phyloP scores from a whole-genome alignment of 1,140 invertebrate genomes.

The Drosophila yakuba region DNA sequence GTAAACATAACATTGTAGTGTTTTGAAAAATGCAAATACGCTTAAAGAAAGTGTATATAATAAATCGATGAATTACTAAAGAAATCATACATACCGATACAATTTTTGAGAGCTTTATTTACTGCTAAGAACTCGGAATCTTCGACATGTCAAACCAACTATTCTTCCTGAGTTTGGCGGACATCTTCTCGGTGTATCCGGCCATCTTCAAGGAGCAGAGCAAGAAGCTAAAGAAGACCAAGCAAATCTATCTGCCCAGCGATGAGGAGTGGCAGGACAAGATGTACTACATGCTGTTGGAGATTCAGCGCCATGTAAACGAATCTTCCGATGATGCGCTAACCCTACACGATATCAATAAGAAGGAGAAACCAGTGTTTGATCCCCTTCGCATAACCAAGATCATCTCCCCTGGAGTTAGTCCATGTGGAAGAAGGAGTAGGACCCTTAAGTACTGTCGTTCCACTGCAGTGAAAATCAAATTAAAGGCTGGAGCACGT shows the following conservation, averaged over 20 bases:
- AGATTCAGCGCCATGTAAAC: slow-evolving; percentile 86
- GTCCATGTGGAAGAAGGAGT: slow-evolving; percentile 53
- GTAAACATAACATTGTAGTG: too few relatives aligned
- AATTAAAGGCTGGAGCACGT: slow-evolving; percentile 53
- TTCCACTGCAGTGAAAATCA: slow-evolving; percentile 54
- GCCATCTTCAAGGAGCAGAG: slow-evolving; percentile 79
- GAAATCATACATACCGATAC: too few relatives aligned
- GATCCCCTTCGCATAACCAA: slow-evolving; percentile 67
- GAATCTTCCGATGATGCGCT: slow-evolving; percentile 61
- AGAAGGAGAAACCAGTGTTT: slow-evolving; percentile 71
- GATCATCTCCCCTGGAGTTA: slow-evolving; percentile 54
- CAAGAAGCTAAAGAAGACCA: slow-evolving; percentile 57
- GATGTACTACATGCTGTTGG: slow-evolving; percentile 90
- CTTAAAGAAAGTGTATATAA: too few relatives aligned
- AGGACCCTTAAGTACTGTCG: slow-evolving; percentile 57
- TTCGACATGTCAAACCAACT: slow-evolving; percentile 71
- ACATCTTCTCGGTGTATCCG: slow-evolving; percentile 84
- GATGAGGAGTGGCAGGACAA: slow-evolving; percentile 90
- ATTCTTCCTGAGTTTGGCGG: slow-evolving; percentile 81
- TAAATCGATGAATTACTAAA: too few relatives aligned
- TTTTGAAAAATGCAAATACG: too few relatives aligned
- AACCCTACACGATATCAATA: slow-evolving; percentile 65
- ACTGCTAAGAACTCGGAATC: not conserved
- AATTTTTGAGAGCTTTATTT: too few relatives aligned
- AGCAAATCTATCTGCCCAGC: slow-evolving; percentile 87